Evolutionary conservation across 1,140 invertebrate genomes (phyloP), one percentile per base, ranked within the genome.

Genomic region (Drosophila rufa): DNA sequence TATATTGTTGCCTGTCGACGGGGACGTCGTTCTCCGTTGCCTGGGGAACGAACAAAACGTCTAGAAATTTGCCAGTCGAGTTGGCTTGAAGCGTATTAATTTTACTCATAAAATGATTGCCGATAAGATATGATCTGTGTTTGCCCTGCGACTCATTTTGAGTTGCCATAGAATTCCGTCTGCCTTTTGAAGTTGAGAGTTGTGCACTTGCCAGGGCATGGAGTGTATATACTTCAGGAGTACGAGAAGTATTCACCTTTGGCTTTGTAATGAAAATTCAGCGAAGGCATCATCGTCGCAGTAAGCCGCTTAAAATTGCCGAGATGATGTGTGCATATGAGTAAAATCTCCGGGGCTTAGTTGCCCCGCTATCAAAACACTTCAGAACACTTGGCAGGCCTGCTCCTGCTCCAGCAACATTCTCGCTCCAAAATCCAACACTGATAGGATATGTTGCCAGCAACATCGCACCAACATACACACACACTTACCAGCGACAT

Each of bases 41-140:
- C 57, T 40, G 47, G 55, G 64, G 81, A 80, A 84, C 82, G 36
- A 50, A 62, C 75, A 69, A 75, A 79, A 64, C 64, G 68, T 75
- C 74, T 71, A 82, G 69, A 86, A 86, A 79, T 82, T 86, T 78
- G 51, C 75, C 70, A 59, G 67, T 55, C 61, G 58, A 86, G 66
- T 79, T 59, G 69, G 46, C 77, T 80, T 60, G 56, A 67, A 79
- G 76, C 77, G 77, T 79, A 79, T 79, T 79, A 79, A 79, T 79
- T 79, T 65, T 79, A 81, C 75, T 77, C 85, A 90, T 90, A 75
- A 90, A 89, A 90, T 89, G 81, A 89, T 89, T 90, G 75, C 82
- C 85, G 85, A 89, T 89, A 89, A 89, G 85, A 89, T 89, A 81
- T 85, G 85, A 89, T 89, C 85, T 89, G 74, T 90, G 86, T 85